Evolutionary conservation across 64 coral and sea anemone genomes (phyloP).

Genomic region (Dendrophyllia cribrosa): DNA sequence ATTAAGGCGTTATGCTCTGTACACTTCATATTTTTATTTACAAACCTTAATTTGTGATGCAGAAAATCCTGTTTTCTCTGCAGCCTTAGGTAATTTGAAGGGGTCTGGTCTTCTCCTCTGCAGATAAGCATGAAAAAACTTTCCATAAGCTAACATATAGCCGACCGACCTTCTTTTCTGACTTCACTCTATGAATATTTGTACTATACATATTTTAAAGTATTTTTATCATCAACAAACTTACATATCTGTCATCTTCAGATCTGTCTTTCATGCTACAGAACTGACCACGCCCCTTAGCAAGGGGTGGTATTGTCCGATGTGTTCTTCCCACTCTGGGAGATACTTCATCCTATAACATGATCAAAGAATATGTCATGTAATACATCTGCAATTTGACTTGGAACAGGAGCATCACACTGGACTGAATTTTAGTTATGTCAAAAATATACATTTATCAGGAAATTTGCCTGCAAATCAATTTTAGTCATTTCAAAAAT

Average conservation of each 20-base stretch:
- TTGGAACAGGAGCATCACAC: neutral
- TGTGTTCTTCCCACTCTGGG: constrained; percentile 32
- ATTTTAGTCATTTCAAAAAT: too few relatives aligned
- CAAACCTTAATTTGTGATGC: constrained; percentile 84
- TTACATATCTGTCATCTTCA: constrained; percentile 63
- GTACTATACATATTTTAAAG: neutral
- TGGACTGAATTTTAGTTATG: too few relatives aligned
- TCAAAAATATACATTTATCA: too few relatives aligned
- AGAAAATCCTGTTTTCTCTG: constrained; percentile 88
- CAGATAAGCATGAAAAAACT: neutral
- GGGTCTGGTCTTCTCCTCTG: constrained; percentile 69
- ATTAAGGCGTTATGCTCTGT: too few relatives aligned
- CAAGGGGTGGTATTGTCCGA: constrained; percentile 76
- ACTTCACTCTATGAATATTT: neutral
- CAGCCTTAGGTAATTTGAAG: constrained; percentile 73
- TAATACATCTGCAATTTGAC: neutral
- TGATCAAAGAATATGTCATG: neutral
- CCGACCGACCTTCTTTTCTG: too few relatives aligned
- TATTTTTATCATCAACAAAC: neutral
- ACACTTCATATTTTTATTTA: neutral
- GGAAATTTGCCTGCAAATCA: too few relatives aligned
- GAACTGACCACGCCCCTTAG: constrained; percentile 75
- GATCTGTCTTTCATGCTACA: constrained; percentile 63
- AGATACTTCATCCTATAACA: constrained; percentile 56
- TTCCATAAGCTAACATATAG: too few relatives aligned